These are phyloP conservation scores for Cheilosia scutellata DNA, from an alignment of 2,888 invertebrate genomes.

Conservation along the genomic window DNA sequence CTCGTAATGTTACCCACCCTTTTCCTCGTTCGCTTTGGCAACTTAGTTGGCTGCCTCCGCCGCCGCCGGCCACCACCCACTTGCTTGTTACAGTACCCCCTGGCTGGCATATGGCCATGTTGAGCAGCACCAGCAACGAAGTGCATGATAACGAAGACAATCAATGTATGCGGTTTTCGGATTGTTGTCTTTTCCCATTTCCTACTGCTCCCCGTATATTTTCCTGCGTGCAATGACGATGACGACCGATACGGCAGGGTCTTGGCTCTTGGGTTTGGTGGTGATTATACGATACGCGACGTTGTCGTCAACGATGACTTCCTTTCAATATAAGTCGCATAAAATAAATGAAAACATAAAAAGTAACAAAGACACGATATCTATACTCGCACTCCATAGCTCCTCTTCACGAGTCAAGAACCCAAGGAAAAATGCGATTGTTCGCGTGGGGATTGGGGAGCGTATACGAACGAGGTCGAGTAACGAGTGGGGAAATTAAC, in stretches of 20 bases:
- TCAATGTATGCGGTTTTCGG: constrained; percentile 44
- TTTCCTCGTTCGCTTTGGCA: constrained; percentile 6
- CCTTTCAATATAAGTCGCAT: constrained; percentile 37
- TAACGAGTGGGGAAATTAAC: constrained; percentile 56
- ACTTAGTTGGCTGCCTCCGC: constrained; percentile 34
- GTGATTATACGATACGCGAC: constrained; percentile 24
- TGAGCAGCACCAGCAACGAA: neutral
- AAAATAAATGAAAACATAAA: constrained; percentile 66
- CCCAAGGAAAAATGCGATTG: neutral
- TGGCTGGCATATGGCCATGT: neutral
- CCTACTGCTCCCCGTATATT: neutral
- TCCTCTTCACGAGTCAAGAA: neutral
- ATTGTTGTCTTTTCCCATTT: constrained; percentile 42
- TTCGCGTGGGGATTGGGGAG: neutral
- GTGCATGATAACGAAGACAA: constrained; percentile 63
- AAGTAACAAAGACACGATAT: constrained; percentile 31
- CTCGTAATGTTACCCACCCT: constrained; percentile 59
- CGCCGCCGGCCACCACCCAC: neutral
- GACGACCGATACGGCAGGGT: constrained; percentile 11
- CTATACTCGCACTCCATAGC: neutral
- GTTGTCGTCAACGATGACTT: constrained; percentile 37
- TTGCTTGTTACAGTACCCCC: constrained; percentile 1
- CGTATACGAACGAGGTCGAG: constrained; percentile 48
- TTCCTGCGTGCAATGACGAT: constrained; percentile 1
- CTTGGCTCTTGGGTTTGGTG: constrained; percentile 3